Evolutionary conservation across 2,888 invertebrate genomes (phyloP).

Genomic region (Rhogogaster chlorosoma): DNA sequence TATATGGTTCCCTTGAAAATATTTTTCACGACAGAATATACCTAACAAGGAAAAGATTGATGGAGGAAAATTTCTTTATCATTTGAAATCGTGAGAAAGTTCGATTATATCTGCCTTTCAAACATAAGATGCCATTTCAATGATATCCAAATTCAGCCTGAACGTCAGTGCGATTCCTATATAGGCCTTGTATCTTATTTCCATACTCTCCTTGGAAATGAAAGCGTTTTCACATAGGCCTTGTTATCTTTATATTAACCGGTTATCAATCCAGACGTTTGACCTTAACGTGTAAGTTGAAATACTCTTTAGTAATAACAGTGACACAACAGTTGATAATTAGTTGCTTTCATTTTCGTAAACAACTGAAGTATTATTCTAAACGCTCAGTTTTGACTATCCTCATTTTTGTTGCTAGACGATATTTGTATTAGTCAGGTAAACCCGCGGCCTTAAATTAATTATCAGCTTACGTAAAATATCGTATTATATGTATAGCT

Average conservation of each 20-base stretch:
- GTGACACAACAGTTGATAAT: conserved; percentile 11
- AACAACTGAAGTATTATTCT: background rate
- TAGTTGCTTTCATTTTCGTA: background rate
- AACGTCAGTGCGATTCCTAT: background rate
- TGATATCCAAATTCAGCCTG: background rate
- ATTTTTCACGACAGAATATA: background rate
- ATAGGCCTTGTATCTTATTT: background rate
- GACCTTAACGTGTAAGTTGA: background rate
- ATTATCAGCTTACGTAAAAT: background rate
- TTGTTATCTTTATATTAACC: conserved; percentile 11
- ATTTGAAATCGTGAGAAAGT: background rate
- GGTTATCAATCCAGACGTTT: background rate
- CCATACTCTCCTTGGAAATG: background rate
- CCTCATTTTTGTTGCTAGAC: background rate
- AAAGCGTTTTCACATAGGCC: background rate
- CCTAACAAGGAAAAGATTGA: no score
- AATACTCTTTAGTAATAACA: background rate
- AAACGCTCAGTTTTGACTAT: background rate
- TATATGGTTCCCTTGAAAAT: background rate
- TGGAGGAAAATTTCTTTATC: background rate
- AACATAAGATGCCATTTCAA: background rate
- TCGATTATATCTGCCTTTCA: background rate
- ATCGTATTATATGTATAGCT: background rate
- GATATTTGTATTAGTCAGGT: background rate
- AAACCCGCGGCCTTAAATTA: background rate